Evolutionary conservation across 2,888 invertebrate species (phyloP), one percentile per base, ranked within the genome.

Genomic region (Cryptophagus acutangulus): DNA sequence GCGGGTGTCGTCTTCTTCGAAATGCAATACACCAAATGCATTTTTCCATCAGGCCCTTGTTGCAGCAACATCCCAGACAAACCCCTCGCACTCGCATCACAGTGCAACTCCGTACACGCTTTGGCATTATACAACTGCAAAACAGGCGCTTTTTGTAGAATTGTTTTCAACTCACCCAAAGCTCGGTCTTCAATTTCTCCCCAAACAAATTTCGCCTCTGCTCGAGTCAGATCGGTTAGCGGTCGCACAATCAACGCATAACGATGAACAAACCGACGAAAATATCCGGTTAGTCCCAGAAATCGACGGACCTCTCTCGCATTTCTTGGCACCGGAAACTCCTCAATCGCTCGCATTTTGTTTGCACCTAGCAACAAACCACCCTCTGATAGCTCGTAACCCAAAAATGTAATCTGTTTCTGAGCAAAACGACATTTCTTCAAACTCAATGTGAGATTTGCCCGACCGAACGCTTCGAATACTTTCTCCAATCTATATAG

Each of bases 401-500:
- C 31, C 5, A 31, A n/a, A 16, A 5, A 31, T 15, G 13, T 16
- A 3, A 31, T 5, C 16, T 9, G 43, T n/a, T 18, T 41, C 33
- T 9, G 49, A 15, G 12, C 18, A 65, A 62, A 2, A 39, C 16
- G 15, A 13, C 31, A 31, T 15, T 31, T 31, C 3, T 43, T 36
- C 1, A 61, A 28, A 30, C 65, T 66, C 2, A 66, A 28, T 2
- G 59, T 61, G 2, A 65, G 35, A 15, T 16, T 13, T 6, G 31
- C 31, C 12, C 52, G 49, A 1, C 55, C 16, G 2, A 62, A 17
- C 1, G 38, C 40, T 29, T 42, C 4, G 1, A 64, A 42, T 0
- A 63, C 50, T 10, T 45, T 29, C 17, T 54, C 48, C 17, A 63
- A 25, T 9, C 51, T 18, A 3, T 38, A 16, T 3, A 63, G 17